Evolutionary conservation across 2,888 invertebrate species (phyloP).

Genomic region (Eristalis intricaria): DNA sequence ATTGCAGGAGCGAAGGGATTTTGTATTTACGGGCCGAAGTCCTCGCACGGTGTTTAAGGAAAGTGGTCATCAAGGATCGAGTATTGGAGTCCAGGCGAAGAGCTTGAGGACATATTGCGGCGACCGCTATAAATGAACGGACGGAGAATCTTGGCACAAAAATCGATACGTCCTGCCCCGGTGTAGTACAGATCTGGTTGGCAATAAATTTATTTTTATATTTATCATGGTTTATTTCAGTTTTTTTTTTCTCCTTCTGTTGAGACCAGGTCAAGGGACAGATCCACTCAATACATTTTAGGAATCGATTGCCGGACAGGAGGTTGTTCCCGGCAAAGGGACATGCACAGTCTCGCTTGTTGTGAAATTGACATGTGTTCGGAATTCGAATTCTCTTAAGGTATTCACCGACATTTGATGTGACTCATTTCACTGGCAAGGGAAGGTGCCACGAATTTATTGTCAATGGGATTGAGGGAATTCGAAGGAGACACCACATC

Average conservation of each 20-base stretch:
- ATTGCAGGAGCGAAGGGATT: conserved; percentile 26
- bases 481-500: no score
- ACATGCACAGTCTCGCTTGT: neutral
- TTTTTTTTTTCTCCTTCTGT: neutral
- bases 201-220: conserved; percentile 36
- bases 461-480: no score
- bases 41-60: conserved; percentile 58
- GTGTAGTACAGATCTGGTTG: conserved; percentile 22
- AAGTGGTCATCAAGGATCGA: conserved; percentile 47
- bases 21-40: conserved; percentile 35
- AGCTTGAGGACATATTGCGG: conserved; percentile 43
- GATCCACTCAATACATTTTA: neutral
- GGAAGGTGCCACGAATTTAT: no score
- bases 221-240: conserved; percentile 15
- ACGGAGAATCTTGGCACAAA: conserved; percentile 26
- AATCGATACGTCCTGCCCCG: conserved; percentile 46
- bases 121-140: conserved; percentile 28
- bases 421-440: neutral
- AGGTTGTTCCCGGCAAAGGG: neutral
- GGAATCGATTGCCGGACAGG: neutral
- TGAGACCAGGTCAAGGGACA: neutral
- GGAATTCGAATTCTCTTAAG: neutral
- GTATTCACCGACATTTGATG: neutral
- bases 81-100: conserved; percentile 46
- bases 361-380: neutral